These are phyloP conservation scores for Empidonax traillii DNA, from an alignment of 2,113 vertebrate genomes.

Conservation along the genomic window DNA sequence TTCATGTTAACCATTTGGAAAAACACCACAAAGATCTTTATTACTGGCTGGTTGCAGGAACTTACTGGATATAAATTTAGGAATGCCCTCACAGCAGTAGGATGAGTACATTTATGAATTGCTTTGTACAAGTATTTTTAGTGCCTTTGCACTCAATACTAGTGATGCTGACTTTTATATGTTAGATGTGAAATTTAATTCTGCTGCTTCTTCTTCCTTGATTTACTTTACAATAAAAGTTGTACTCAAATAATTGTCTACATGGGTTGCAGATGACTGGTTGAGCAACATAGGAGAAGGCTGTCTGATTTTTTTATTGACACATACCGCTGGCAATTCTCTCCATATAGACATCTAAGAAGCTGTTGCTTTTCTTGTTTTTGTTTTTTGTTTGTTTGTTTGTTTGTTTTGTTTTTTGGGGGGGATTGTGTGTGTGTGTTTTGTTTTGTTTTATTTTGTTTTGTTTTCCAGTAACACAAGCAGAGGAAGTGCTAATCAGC, in stretches of 20 bases:
- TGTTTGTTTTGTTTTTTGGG: neutral
- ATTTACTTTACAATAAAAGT: neutral
- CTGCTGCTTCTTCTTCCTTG: neutral
- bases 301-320: neutral
- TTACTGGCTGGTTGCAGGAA: neutral
- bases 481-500: neutral
- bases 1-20: slow-evolving; percentile 22
- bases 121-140: neutral
- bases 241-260: neutral
- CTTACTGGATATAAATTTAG: neutral
- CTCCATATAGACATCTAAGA: neutral
- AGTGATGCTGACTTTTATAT: neutral
- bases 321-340: neutral
- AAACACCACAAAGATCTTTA: slow-evolving; percentile 10
- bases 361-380: neutral
- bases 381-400: too few relatives aligned
- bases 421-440: too few relatives aligned
- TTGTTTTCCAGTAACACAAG: neutral
- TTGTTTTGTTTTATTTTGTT: too few relatives aligned
- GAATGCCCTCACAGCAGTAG: neutral
- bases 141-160: neutral
- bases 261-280: neutral
- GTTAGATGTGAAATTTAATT: neutral
- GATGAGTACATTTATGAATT: neutral
- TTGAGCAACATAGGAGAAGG: neutral